A percentile compares a stretch with the other conserved stretches of the same genome.
phyloP scores from a whole-genome alignment of 2,888 invertebrate species.

The Drosophila sordidapex region DNA sequence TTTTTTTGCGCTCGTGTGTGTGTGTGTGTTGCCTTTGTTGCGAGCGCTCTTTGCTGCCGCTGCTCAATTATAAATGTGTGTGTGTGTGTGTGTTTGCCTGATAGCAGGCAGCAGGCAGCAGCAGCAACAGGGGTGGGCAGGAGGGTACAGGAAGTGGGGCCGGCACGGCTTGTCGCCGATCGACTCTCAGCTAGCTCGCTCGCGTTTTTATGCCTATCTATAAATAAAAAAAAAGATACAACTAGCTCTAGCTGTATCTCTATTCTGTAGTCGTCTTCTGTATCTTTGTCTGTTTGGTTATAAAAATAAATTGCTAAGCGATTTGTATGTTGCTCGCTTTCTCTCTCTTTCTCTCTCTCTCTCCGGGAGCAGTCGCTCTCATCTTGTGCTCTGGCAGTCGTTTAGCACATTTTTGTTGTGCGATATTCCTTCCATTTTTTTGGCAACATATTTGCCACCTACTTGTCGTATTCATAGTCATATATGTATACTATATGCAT shows the following conservation, averaged over 20 bases:
- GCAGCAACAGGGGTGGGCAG: not conserved
- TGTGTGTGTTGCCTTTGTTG: conserved; percentile 24
- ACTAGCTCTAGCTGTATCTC: conserved; percentile 19
- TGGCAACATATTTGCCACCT: conserved; percentile 43
- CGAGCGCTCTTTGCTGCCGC: conserved; percentile 10
- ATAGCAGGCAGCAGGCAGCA: conserved; percentile 58
- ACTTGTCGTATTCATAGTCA: conserved; percentile 21
- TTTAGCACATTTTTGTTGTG: conserved; percentile 60
- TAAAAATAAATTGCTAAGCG: conserved; percentile 77
- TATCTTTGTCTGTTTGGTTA: conserved; percentile 57
- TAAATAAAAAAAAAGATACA: conserved; percentile 65
- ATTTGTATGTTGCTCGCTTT: conserved; percentile 58
- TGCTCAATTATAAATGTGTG: conserved; percentile 64
- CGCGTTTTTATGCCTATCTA: conserved; percentile 63
- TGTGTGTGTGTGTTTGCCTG: conserved; percentile 61
- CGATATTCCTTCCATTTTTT: conserved; percentile 18
- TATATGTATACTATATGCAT: conserved; percentile 3
- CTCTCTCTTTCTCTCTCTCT: conserved; percentile 4
- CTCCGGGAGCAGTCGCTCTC: conserved; percentile 7
- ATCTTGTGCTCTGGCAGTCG: conserved; percentile 67
- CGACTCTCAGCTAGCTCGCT: conserved; percentile 46
- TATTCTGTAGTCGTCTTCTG: conserved; percentile 33
- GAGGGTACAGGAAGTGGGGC: conserved; percentile 7
- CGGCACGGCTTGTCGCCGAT: conserved; percentile 62
- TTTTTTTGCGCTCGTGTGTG: conserved; percentile 2